Evolutionary conservation across 2,113 vertebrate genomes (phyloP), one percentile per base, ranked within the genome.

Genomic region (Aspiorhynchus laticeps): DNA sequence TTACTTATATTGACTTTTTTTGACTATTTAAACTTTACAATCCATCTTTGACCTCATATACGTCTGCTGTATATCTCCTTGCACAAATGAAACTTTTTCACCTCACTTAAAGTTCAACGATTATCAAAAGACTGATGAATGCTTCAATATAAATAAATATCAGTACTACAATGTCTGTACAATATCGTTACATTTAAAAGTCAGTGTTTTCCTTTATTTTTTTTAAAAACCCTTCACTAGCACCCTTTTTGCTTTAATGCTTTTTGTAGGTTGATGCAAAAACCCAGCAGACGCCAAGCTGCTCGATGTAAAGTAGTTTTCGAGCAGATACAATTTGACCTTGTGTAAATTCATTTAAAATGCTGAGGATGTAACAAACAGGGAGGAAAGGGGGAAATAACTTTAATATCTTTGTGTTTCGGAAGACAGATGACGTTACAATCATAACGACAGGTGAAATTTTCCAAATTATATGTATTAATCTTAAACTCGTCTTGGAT

Each of bases 91-190:
- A 85, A 74, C 48, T n/a, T 48, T 56, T 87, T 38, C 79, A 63
- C 28, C 74, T 83, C 84, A 86, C 84, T 82, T 84, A 5, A 26
- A 61, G 48, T 83, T 21, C 36, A 73, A 84, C 74, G 51, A 74
- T 74, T 86, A 86, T 89, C 87, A 83, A 92, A 91, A 26, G 78
- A 90, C 89, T 85, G 80, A 80, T 88, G 87, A 90, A 90, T 86
- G 79, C 90, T 90, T 90, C 33, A 71, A 53, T 94, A 94, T 93
- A 93, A 95, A 95, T 95, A 95, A 95, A 95, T 94, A 95, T 90
- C 83, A 87, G 87, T 85, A 90, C 77, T 88, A 90, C 86, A 88
- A 90, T 86, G 89, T 88, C 86, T 80, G 85, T 92, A 92, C 88
- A 87, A 86, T 88, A 87, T 88, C 15, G 69, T 90, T 91, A 92